Base-by-base conservation (phyloP, 2,113 vertebrate genomes). In the Salvelinus alpinus region DNA sequence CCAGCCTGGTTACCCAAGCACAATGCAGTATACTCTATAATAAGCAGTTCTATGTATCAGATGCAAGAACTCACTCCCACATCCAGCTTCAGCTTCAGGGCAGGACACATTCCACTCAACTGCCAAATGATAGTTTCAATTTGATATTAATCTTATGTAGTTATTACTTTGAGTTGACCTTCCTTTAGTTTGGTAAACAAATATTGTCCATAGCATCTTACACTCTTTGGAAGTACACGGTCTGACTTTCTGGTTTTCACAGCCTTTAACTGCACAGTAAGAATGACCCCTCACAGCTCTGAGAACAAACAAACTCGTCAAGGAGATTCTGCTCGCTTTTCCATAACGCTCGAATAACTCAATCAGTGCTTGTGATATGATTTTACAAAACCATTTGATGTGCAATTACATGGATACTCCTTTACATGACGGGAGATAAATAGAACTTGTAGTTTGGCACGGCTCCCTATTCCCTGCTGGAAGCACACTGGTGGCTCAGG, bases 11-110 rank as follows among this genome's bases (percentile, higher is more conserved):
- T 86, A 90, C 82, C 88, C 76, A 85, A 87, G 90, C 89, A 91
- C 38, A 91, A 91, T 91, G 88, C 89, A 87, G 85, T 48, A 25
- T 64, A 44, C 84, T 78, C 87, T 87, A 80, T 92, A 93, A 91
- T 91, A 90, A 91, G 83, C 75, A 66, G 86, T 88, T 89, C 76
- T 76, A 72, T 80, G 79, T 82, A 88, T 88, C 82, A 86, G 85
- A 87, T 85, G 75, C 85, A 85, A 83, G 71, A 81, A 77, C 75
- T 74, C 77, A 34, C 60, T 86, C 84, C 71, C 64, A 72, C 22
- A 76, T 82, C 62, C 34, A 74, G 70, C 82, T 78, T 78, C 8
- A 44, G 38, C 38, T 44, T 44, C 76, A 25, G 75, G 83, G 64
- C 80, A 85, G 9, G 66, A 84, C 73, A 78, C 59, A 72, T 76